These are phyloP conservation scores for Mesocentrotus franciscanus DNA, from an alignment of 53 echinoderm and acorn worm genomes.

Conservation along the genomic window DNA sequence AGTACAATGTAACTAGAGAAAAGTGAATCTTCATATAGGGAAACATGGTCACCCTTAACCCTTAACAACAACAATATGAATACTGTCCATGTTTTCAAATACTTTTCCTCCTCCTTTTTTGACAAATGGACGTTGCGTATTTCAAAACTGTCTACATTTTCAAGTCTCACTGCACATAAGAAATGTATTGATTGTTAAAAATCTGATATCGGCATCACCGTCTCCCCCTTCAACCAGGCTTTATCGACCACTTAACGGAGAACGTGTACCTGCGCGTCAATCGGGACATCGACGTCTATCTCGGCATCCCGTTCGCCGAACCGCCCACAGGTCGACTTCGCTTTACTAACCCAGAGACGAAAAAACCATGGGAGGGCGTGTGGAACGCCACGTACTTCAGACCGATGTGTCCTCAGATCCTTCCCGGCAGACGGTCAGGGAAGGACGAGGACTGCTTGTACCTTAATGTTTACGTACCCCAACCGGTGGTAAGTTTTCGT, in stretches of 20 bases:
- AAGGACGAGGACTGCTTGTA: constrained; percentile 75
- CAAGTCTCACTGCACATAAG: neutral
- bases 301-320: constrained; percentile 89
- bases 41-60: too few species aligned
- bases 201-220: too few species aligned
- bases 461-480: constrained; percentile 71
- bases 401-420: constrained; percentile 70
- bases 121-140: too few species aligned
- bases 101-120: too few species aligned
- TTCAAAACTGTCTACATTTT: too few species aligned
- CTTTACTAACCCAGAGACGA: constrained; percentile 73
- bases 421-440: constrained; percentile 54
- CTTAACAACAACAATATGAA: too few species aligned
- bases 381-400: constrained; percentile 79
- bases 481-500: constrained; percentile 51
- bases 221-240: constrained; percentile 50
- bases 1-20: too few species aligned
- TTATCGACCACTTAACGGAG: constrained; percentile 74
- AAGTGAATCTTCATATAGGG: too few species aligned
- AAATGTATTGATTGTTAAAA: neutral
- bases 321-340: constrained; percentile 80
- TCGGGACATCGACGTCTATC: constrained; percentile 77
- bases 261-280: constrained; percentile 65
- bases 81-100: too few species aligned
- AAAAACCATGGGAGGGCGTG: constrained; percentile 69